Evolutionary conservation across 2,888 invertebrate species (phyloP).

Genomic region (Hybos culiciformis): DNA sequence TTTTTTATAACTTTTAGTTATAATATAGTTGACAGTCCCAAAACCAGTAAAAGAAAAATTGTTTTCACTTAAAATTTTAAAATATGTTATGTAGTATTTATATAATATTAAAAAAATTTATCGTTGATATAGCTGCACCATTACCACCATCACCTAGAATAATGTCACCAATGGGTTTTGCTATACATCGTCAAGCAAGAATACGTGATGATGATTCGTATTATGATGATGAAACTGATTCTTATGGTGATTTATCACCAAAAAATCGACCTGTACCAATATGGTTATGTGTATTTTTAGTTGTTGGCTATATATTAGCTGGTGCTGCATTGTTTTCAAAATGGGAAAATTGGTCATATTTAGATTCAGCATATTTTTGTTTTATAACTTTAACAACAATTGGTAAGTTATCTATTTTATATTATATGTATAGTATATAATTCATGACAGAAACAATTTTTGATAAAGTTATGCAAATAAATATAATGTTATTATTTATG

Average conservation of each 20-base stretch:
- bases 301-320: constrained; percentile 77
- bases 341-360: constrained; percentile 76
- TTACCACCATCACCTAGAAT: constrained; percentile 44
- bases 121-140: constrained; percentile 3
- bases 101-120: constrained; percentile 1
- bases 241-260: constrained; percentile 32
- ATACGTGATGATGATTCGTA: constrained; percentile 44
- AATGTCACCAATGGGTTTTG: constrained; percentile 55
- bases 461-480: too few species aligned
- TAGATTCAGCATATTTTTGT: constrained; percentile 86
- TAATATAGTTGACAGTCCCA: too few species aligned
- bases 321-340: constrained; percentile 74
- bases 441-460: too few species aligned
- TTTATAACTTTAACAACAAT: constrained; percentile 89
- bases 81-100: background rate
- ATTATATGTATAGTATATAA: background rate
- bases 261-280: constrained; percentile 63
- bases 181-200: constrained; percentile 42
- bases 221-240: constrained; percentile 39
- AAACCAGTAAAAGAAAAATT: too few species aligned
- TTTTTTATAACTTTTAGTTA: too few species aligned
- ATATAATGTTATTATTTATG: too few species aligned
- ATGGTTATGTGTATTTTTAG: constrained; percentile 76
- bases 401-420: constrained; percentile 35
- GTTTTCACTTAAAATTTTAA: background rate